Percentiles rank a stretch among this genome's conserved stretches.
These are phyloP conservation scores for Pseudomyrmex dendroicus DNA, from an alignment of 1,140 invertebrate genomes.

Conservation along the genomic window DNA sequence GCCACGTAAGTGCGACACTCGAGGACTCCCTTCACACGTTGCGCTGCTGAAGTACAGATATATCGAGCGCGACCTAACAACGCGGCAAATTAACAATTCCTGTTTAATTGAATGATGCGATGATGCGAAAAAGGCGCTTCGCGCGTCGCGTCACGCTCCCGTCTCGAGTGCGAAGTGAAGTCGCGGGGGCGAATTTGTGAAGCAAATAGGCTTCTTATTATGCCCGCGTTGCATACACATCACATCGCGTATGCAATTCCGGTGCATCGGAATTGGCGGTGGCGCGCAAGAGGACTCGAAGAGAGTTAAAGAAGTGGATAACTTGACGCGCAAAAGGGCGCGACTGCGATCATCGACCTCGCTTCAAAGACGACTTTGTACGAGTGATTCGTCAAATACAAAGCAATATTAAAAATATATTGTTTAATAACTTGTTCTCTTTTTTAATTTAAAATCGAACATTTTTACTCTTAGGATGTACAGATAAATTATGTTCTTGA, in stretches of 20 bases:
- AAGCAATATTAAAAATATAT: neutral
- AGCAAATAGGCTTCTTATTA: slow-evolving; percentile 76
- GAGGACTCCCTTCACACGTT: slow-evolving; percentile 28
- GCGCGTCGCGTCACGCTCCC: slow-evolving; percentile 59
- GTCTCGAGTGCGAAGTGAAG: slow-evolving; percentile 55
- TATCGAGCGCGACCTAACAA: slow-evolving; percentile 39
- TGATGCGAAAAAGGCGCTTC: slow-evolving; percentile 72
- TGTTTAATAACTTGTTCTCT: no score
- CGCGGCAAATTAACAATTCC: slow-evolving; percentile 81
- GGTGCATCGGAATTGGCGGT: slow-evolving; percentile 34
- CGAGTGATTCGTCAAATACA: neutral
- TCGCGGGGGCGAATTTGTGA: slow-evolving; percentile 74
- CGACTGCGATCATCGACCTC: slow-evolving; percentile 21
- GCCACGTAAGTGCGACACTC: slow-evolving; percentile 71
- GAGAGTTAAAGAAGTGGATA: slow-evolving; percentile 43
- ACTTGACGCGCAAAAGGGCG: slow-evolving; percentile 43
- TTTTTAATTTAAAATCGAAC: no score
- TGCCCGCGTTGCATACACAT: slow-evolving; percentile 62
- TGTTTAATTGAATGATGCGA: slow-evolving; percentile 78
- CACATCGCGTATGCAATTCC: slow-evolving; percentile 57
- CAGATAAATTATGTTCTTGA: neutral
- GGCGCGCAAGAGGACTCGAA: slow-evolving; percentile 28
- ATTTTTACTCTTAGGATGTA: neutral
- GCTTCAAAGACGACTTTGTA: neutral
- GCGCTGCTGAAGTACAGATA: slow-evolving; percentile 54